Conservation (phyloP, 2,888 invertebrate genomes). For the Cynaeus angustus region DNA sequence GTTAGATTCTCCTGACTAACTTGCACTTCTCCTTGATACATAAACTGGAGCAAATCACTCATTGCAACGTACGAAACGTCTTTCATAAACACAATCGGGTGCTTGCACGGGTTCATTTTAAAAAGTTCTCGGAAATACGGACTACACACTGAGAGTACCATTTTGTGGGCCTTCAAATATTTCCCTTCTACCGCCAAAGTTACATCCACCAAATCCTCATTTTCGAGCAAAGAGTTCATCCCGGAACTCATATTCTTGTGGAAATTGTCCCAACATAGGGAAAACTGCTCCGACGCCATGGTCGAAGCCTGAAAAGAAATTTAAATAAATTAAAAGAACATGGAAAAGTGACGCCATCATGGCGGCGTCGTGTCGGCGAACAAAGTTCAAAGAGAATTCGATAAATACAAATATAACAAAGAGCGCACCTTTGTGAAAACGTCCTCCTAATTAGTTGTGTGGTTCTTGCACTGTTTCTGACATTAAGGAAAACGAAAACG, state of each 20-base stretch:
- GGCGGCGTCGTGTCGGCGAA: slow-evolving; percentile 53
- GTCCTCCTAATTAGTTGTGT: not conserved
- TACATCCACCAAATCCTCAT: slow-evolving; percentile 71
- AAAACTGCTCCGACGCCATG: slow-evolving; percentile 79
- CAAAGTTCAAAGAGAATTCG: not conserved
- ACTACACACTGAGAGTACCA: slow-evolving; percentile 81
- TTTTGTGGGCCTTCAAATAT: slow-evolving; percentile 81
- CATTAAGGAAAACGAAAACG: not conserved
- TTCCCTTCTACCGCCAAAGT: slow-evolving; percentile 74
- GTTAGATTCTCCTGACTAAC: slow-evolving; percentile 69
- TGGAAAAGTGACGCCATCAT: slow-evolving; percentile 60
- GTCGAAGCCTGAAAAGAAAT: slow-evolving; percentile 56
- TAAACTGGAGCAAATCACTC: slow-evolving; percentile 75
- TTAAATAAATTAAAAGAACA: not conserved
- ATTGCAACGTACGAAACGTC: slow-evolving; percentile 75
- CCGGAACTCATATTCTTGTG: slow-evolving; percentile 81
- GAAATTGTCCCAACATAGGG: slow-evolving; percentile 84
- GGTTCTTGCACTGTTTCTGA: slow-evolving; percentile 1
- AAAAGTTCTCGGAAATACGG: slow-evolving; percentile 83
- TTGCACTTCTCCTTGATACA: slow-evolving; percentile 77
- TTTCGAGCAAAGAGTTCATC: slow-evolving; percentile 73
- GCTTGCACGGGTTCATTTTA: slow-evolving; percentile 79
- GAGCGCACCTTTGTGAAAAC: slow-evolving; percentile 13
- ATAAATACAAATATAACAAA: not conserved
- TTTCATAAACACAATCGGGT: slow-evolving; percentile 78